Conservation (phyloP, 2,797 vertebrate genomes). For the Mormyrus hasselquistii region DNA sequence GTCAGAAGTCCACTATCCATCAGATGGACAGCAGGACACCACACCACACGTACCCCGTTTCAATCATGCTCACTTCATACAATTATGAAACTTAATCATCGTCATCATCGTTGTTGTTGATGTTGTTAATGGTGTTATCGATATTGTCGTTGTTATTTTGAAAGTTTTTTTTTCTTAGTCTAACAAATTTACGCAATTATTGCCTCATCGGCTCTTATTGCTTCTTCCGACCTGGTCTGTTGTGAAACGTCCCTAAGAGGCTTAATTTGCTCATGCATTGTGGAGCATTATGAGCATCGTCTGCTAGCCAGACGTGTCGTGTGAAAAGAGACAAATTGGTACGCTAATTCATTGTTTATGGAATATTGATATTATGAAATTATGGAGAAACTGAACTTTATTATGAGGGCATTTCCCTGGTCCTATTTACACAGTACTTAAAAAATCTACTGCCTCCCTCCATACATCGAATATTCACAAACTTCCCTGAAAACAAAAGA, state of each 20-base stretch:
- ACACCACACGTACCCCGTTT: not conserved
- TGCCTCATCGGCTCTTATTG: not conserved
- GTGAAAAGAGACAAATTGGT: not conserved
- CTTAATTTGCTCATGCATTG: not conserved
- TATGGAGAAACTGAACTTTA: not conserved
- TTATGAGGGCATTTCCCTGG: not conserved
- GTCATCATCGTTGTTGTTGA: not conserved
- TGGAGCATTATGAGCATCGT: not conserved
- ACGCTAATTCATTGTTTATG: not conserved
- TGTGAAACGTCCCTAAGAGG: not conserved
- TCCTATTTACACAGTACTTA: not conserved
- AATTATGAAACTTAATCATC: not conserved
- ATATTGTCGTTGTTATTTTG: not conserved
- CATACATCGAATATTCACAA: not conserved
- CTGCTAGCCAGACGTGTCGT: not conserved
- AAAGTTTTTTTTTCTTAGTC: not conserved
- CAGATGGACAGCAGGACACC: not conserved
- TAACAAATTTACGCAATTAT: not conserved
- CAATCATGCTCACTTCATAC: not conserved
- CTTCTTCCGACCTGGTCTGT: not conserved
- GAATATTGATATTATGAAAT: not conserved
- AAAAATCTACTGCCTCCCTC: not conserved
- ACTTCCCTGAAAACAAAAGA: not conserved
- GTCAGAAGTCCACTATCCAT: not conserved
- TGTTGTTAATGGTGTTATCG: not conserved